Evolutionary conservation across 2,797 vertebrate species (phyloP), one percentile per base, ranked within the genome.

Genomic region (Chlorospingus semifuscus): DNA sequence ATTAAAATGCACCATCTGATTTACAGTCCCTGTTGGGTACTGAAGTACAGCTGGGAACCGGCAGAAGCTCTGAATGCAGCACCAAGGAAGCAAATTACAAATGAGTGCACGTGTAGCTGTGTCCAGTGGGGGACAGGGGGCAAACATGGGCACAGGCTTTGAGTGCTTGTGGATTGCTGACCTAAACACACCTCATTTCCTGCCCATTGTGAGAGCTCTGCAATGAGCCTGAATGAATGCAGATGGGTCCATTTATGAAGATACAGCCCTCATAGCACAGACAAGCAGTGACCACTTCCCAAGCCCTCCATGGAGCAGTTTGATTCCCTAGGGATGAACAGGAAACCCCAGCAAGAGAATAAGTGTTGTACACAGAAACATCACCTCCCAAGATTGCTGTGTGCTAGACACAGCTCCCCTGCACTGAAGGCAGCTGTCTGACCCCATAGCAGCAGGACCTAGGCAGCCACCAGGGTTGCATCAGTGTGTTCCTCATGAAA

Each of bases 1-100:
- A 92, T 95, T 71, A 96, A 96, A 95, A 90, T 88, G 63, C 65
- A 94, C 72, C 81, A 78, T 52, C 55, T 92, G 91, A 89, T 83
- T 89, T 93, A 79, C 69, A 87, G 0, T 87, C 84, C 50, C 89
- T 11, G 11, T 60, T 76, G 69, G 65, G 83, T 65, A 59, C 60
- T 69, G 21, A 61, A 49, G 66, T 52, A 57, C 46, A 74, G 60
- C 69, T 78, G 75, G 32, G 64, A 82, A 39, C 26, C 49, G n/a
- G 59, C 71, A 95, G 84, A 59, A 85, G 36, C 42, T 55, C 50
- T 42, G 36, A 90, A 49, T 8, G 16, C 55, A 80, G 53, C 41
- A 53, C 41, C 71, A 39, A 8, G 60, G 81, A 89, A 75, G 22
- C 17, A 15, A 1, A 6, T 20, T 41, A 30, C 57, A 88, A 47